A percentile compares a stretch with the other conserved stretches of the same genome.
Conservation (phyloP, 2,113 vertebrate genomes). For the Salvelinus sp. region DNA sequence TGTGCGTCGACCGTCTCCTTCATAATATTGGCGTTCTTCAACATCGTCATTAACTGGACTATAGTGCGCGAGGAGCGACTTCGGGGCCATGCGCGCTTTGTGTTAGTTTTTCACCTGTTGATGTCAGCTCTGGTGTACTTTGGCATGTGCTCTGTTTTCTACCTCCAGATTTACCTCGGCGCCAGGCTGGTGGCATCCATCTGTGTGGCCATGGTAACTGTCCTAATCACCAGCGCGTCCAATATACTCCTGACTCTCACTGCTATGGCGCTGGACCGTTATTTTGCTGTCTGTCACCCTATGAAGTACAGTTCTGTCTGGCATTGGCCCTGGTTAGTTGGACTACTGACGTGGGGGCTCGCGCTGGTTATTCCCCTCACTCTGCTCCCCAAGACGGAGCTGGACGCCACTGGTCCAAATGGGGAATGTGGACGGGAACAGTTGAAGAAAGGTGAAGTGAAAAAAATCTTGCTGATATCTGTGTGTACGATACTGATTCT, state of each 20-base stretch:
- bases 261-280: slow-evolving; percentile 76
- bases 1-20: slow-evolving; percentile 69
- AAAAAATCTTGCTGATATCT: slow-evolving; percentile 66
- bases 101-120: slow-evolving; percentile 73
- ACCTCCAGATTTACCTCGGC: slow-evolving; percentile 61
- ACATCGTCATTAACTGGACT: slow-evolving; percentile 73
- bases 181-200: slow-evolving; percentile 4
- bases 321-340: slow-evolving; percentile 70
- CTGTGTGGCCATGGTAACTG: slow-evolving; percentile 60
- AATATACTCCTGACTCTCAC: slow-evolving; percentile 77
- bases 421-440: slow-evolving; percentile 44
- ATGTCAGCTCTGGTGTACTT: slow-evolving; percentile 70
- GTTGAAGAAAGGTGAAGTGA: slow-evolving; percentile 48
- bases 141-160: slow-evolving; percentile 67
- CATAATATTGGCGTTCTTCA: slow-evolving; percentile 71
- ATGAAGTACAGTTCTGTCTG: slow-evolving; percentile 59
- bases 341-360: slow-evolving; percentile 66
- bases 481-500: slow-evolving; percentile 67
- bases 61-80: slow-evolving; percentile 66
- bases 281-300: slow-evolving; percentile 73
- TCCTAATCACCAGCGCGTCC: slow-evolving; percentile 70
- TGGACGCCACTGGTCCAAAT: rapidly evolving
- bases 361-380: slow-evolving; percentile 65
- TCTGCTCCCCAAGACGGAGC: slow-evolving; percentile 14
- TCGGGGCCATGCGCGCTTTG: slow-evolving; percentile 71